Evolutionary conservation across 2,888 invertebrate genomes (phyloP).

Genomic region (Patella pellucida): DNA sequence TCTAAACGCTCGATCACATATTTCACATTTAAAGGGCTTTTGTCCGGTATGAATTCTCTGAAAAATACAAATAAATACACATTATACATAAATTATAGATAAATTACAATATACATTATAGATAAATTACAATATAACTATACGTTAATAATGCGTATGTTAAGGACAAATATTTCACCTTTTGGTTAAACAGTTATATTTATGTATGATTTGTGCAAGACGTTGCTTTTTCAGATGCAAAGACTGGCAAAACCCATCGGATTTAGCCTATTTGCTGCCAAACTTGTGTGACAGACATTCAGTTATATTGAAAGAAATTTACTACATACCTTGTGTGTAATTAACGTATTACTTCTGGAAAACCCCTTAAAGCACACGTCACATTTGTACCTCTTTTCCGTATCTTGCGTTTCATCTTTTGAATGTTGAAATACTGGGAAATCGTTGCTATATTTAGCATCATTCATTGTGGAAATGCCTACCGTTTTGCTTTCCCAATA

Average conservation of each 20-base stretch:
- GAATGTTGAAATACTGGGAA: conserved; percentile 9
- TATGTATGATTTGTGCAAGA: neutral
- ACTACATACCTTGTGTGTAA: conserved; percentile 72
- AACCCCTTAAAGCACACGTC: conserved; percentile 73
- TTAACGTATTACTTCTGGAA: conserved; percentile 73
- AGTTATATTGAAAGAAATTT: too few relatives aligned
- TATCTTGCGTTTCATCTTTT: conserved; percentile 48
- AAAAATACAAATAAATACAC: conserved; percentile 21
- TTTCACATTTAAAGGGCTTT: conserved; percentile 69
- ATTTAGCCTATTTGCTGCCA: too few relatives aligned
- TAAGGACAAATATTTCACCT: neutral
- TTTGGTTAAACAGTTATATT: too few relatives aligned
- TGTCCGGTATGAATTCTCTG: conserved; percentile 71
- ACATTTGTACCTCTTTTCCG: conserved; percentile 72
- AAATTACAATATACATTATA: too few relatives aligned
- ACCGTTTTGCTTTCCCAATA: neutral
- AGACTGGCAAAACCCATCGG: too few relatives aligned
- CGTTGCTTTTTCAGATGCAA: too few relatives aligned
- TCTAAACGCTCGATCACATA: conserved; percentile 69
- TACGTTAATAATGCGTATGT: neutral
- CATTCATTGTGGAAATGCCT: neutral
- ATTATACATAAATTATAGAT: too few relatives aligned
- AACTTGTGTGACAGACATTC: too few relatives aligned
- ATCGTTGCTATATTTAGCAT: neutral
- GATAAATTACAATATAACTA: too few relatives aligned